Conservation (phyloP, 2,797 vertebrate genomes). For the Bradypodion ventrale region DNA sequence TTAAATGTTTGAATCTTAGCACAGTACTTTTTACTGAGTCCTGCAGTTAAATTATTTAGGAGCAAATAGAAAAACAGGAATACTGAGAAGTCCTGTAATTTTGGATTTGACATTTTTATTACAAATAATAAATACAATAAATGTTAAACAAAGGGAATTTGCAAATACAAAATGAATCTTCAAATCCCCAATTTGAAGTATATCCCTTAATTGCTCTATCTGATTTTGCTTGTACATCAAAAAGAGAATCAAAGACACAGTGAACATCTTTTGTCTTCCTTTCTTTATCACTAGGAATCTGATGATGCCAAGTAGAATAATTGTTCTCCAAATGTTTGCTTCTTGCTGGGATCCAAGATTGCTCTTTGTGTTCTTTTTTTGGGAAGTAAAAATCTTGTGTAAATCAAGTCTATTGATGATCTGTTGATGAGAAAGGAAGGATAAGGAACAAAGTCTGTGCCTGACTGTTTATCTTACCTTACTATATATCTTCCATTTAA, state of each 20-base stretch:
- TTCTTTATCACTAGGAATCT: background rate
- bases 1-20: background rate
- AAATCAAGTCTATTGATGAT: slow-evolving; percentile 15
- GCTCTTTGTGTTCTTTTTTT: background rate
- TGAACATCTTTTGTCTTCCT: slow-evolving; percentile 4
- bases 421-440: too few species aligned
- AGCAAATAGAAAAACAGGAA: slow-evolving; percentile 30
- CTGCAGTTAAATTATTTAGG: slow-evolving; percentile 20
- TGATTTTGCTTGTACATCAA: slow-evolving; percentile 14
- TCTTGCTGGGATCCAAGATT: background rate
- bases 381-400: background rate
- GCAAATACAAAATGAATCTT: background rate
- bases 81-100: slow-evolving; percentile 14
- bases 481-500: too few species aligned
- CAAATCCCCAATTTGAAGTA: slow-evolving; percentile 7
- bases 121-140: too few species aligned
- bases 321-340: background rate
- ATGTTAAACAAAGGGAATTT: slow-evolving; percentile 3
- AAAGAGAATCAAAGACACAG: background rate
- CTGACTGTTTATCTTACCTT: too few species aligned
- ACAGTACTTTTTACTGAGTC: background rate
- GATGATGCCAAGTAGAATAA: background rate
- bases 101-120: background rate
- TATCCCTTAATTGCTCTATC: background rate
- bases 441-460: too few species aligned